Percentiles rank a stretch among this genome's conserved stretches.
Conservation (phyloP, 2,888 invertebrate species). For the Corbicula japonica region DNA sequence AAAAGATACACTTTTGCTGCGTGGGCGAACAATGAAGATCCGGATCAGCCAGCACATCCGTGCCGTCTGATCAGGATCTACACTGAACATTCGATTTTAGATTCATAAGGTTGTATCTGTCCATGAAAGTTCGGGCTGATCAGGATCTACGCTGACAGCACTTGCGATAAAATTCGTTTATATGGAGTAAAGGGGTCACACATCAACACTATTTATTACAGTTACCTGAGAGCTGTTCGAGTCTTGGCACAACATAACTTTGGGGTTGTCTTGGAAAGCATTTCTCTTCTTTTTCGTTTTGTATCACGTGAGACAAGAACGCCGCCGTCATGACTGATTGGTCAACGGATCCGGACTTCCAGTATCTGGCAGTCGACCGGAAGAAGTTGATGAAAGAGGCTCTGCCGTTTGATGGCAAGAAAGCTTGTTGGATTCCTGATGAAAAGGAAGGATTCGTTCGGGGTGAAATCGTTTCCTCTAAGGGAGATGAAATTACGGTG, state of each 20-base stretch:
- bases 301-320: conserved; percentile 12
- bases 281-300: conserved; percentile 35
- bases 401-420: conserved; percentile 90
- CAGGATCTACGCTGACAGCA: too few relatives aligned
- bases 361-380: conserved; percentile 83
- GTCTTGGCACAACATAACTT: conserved; percentile 36
- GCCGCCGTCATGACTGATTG: conserved; percentile 47
- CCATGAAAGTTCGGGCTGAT: too few relatives aligned
- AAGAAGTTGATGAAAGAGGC: conserved; percentile 83
- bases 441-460: conserved; percentile 98
- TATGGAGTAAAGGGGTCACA: too few relatives aligned
- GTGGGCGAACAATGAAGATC: too few relatives aligned
- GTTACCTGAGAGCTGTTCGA: conserved; percentile 38
- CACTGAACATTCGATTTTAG: too few relatives aligned
- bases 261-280: conserved; percentile 33
- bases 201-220: conserved; percentile 14
- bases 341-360: conserved; percentile 81
- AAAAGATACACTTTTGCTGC: too few relatives aligned
- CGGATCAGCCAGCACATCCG: too few relatives aligned
- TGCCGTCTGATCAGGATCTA: too few relatives aligned
- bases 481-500: conserved; percentile 98
- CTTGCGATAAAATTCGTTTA: too few relatives aligned
- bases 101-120: too few relatives aligned
- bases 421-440: conserved; percentile 99
- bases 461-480: conserved; percentile 99